A percentile compares a stretch with the other conserved stretches of the same genome.
Evolutionary conservation across 2,113 vertebrate genomes (phyloP).

Genomic region (Alces alces): DNA sequence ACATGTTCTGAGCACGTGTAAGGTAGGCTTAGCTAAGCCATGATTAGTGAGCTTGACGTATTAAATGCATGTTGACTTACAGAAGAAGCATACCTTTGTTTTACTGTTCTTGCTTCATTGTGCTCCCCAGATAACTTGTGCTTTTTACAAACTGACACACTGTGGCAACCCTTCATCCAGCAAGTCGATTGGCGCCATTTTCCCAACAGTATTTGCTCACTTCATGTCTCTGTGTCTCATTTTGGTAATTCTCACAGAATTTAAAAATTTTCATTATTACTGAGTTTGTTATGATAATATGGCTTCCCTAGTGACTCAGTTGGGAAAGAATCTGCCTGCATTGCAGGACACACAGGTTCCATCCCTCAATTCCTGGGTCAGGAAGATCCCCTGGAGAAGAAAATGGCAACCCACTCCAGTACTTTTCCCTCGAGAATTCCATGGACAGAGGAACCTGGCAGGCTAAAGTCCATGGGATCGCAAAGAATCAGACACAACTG

Average conservation of each 20-base stretch:
- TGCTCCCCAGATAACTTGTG: neutral
- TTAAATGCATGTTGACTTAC: neutral
- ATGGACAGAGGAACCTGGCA: neutral
- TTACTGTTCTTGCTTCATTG: neutral
- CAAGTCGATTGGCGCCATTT: neutral
- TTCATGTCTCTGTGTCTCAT: neutral
- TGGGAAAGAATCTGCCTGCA: neutral
- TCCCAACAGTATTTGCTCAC: neutral
- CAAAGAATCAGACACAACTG: neutral
- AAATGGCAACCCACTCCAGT: neutral
- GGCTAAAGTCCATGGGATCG: neutral
- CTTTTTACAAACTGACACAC: neutral
- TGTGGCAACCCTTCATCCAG: neutral
- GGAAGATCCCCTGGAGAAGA: neutral
- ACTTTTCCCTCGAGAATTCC: neutral
- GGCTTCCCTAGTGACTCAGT: neutral
- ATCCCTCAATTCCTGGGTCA: neutral
- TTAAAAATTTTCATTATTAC: neutral
- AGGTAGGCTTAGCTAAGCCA: neutral
- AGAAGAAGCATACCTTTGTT: neutral
- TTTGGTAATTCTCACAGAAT: neutral
- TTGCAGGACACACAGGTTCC: neutral
- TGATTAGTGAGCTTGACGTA: too few species aligned
- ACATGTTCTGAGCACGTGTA: neutral
- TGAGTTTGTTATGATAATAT: neutral